Conservation (phyloP, 2,113 vertebrate genomes). For the Psilopsiagon aurifrons region DNA sequence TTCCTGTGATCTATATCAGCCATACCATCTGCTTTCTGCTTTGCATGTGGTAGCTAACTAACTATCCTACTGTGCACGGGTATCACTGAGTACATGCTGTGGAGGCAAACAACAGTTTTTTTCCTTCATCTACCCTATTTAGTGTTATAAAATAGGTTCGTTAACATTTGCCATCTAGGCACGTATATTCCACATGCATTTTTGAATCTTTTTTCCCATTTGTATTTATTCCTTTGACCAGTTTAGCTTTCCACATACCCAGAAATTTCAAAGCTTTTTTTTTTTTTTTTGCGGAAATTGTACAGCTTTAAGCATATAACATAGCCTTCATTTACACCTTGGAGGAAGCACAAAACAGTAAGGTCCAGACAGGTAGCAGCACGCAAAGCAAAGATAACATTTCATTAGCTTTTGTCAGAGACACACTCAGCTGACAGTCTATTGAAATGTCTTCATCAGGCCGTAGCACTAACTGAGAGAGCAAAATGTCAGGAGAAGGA, state of each 20-base stretch:
- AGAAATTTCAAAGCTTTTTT: background rate
- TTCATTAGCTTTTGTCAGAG: background rate
- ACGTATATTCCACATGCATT: conserved; percentile 71
- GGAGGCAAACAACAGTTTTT: conserved; percentile 80
- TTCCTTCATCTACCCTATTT: conserved; percentile 73
- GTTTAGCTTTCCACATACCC: background rate
- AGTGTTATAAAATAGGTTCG: conserved; percentile 77
- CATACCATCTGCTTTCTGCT: conserved; percentile 84
- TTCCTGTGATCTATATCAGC: conserved; percentile 82
- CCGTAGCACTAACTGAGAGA: background rate
- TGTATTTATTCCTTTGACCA: conserved; percentile 55
- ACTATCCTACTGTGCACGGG: conserved; percentile 81
- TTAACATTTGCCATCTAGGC: conserved; percentile 77
- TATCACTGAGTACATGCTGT: conserved; percentile 80
- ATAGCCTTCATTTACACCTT: background rate
- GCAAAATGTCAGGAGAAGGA: conserved; percentile 28
- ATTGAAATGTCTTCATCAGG: conserved; percentile 48
- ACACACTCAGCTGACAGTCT: conserved; percentile 4
- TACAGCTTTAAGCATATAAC: background rate
- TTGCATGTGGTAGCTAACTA: conserved; percentile 83
- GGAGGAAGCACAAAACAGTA: background rate
- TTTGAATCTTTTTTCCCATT: conserved; percentile 59
- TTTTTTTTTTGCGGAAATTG: background rate
- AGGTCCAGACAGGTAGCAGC: background rate
- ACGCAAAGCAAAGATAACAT: conserved; percentile 12